These are phyloP conservation scores for Cygnus olor DNA, from an alignment of 2,797 vertebrate species.

Conservation along the genomic window DNA sequence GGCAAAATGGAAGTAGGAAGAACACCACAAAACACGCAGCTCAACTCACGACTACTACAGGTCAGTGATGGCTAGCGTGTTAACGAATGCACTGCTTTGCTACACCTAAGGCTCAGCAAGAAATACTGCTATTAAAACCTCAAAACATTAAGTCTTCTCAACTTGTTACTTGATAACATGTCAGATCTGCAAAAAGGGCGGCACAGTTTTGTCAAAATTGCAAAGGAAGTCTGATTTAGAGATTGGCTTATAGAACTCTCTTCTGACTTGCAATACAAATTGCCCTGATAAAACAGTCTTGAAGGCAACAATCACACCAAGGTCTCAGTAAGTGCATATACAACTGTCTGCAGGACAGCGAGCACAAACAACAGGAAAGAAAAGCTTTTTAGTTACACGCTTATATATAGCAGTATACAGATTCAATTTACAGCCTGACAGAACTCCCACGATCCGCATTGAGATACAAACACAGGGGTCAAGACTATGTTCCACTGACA, in stretches of 20 bases:
- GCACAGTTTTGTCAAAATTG: neutral
- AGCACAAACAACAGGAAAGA: neutral
- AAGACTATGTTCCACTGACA: neutral
- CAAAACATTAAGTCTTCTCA: neutral
- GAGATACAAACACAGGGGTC: neutral
- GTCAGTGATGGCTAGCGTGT: neutral
- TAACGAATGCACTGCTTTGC: neutral
- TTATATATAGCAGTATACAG: neutral
- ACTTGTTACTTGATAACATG: neutral
- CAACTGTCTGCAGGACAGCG: neutral
- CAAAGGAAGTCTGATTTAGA: constrained; percentile 1
- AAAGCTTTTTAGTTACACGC: neutral
- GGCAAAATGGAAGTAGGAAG: neutral
- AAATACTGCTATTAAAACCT: neutral
- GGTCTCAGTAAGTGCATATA: neutral
- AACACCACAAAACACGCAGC: neutral
- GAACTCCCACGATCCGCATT: neutral
- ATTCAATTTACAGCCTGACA: neutral
- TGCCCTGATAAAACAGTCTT: neutral
- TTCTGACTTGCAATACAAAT: neutral
- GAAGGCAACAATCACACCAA: neutral
- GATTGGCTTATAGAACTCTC: neutral
- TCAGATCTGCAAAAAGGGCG: neutral
- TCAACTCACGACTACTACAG: neutral
- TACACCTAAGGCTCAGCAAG: neutral